phyloP scores from a whole-genome alignment of 92 coral and sea anemone genomes.

The Phymanthus crucifer region DNA sequence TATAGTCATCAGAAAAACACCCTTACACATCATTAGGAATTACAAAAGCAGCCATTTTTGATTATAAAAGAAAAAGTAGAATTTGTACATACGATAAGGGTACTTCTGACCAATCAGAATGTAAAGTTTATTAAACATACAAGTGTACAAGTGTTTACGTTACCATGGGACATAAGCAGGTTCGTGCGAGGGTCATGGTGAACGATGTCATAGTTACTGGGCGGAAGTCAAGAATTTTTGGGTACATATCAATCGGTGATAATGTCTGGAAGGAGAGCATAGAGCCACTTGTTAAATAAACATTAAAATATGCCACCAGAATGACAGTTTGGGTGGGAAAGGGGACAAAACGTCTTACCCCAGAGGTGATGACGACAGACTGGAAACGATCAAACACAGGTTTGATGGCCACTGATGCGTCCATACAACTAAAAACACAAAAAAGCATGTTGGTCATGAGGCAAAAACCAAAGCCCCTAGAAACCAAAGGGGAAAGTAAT shows the following conservation, averaged over 20 bases:
- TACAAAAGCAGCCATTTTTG: too few species aligned
- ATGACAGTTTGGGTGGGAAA: not conserved
- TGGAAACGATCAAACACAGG: slow-evolving; percentile 98
- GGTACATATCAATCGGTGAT: slow-evolving; percentile 98
- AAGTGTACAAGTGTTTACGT: too few species aligned
- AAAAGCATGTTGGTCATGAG: not conserved
- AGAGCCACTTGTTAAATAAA: not conserved
- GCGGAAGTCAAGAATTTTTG: slow-evolving; percentile 94
- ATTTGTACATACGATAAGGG: too few species aligned
- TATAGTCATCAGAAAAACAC: not conserved
- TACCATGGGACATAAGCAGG: slow-evolving; percentile 96
- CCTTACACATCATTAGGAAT: too few species aligned
- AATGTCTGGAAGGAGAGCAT: slow-evolving; percentile 64
- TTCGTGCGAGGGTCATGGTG: slow-evolving; percentile 97
- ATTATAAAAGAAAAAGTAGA: too few species aligned
- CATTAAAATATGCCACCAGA: not conserved
- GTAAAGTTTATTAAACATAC: too few species aligned
- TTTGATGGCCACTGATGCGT: slow-evolving; percentile 95
- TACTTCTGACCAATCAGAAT: slow-evolving; percentile 15
- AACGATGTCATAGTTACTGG: slow-evolving; percentile 99
- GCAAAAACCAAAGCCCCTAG: not conserved
- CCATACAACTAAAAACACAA: slow-evolving; percentile 74
- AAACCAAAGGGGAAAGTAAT: too few species aligned
- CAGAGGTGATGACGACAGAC: slow-evolving; percentile 96
- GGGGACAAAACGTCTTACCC: slow-evolving; percentile 51